A percentile compares a stretch with the other conserved stretches of the same genome.
Conservation (phyloP, 2,113 vertebrate species). For the Trochalopteron elliotii region DNA sequence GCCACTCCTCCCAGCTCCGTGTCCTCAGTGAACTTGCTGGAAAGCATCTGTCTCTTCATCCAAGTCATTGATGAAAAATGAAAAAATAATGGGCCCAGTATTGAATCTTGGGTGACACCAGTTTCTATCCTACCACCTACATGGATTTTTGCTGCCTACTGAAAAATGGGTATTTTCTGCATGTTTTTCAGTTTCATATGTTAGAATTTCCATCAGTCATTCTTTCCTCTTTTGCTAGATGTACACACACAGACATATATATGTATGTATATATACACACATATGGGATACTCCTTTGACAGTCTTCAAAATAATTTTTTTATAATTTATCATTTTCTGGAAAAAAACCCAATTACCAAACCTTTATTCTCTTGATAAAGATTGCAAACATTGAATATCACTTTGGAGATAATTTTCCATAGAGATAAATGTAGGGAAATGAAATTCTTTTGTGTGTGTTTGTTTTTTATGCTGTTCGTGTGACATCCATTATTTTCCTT, state of each 20-base stretch:
- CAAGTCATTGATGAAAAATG: background rate
- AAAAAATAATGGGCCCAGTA: background rate
- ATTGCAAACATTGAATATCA: background rate
- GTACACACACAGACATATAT: rapidly evolving
- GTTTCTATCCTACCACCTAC: background rate
- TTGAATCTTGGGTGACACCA: background rate
- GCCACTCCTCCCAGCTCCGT: background rate
- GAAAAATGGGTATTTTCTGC: background rate
- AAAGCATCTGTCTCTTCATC: background rate
- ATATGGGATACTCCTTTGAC: background rate
- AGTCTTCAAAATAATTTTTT: background rate
- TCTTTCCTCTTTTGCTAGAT: background rate
- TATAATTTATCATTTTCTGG: background rate
- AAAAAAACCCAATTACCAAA: background rate
- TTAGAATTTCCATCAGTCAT: background rate
- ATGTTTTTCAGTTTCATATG: background rate
- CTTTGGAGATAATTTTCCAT: background rate
- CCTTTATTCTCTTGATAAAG: background rate
- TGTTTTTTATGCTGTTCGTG: background rate
- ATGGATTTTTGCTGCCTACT: background rate
- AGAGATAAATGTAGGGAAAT: background rate
- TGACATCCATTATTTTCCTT: background rate
- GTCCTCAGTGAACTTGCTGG: background rate
- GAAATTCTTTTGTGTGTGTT: background rate
- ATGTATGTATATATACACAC: background rate